Base-by-base conservation (phyloP, 2,888 invertebrate species). In the Tetrapedia diversipes region DNA sequence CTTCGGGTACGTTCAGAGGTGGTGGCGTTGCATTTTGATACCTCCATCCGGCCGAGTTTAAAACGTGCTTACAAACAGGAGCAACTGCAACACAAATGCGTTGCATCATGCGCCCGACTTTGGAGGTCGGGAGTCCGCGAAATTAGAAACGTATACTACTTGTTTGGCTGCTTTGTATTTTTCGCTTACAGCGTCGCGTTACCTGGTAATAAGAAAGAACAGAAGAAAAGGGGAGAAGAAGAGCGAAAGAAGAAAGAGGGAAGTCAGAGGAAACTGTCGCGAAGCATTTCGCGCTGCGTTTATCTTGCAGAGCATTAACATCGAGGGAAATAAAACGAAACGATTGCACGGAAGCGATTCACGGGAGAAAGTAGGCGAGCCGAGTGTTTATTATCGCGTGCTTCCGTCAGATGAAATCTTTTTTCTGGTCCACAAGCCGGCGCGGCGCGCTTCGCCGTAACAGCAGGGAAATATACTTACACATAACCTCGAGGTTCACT, bases 1-100 rank as follows among this genome's bases (percentile, higher is more conserved):
- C 96, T 86, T 97, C 97, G 83, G 95, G 94, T 80, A 95, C 94
- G 87, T 96, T 88, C 41, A 86, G 82, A 34, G 89, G 84, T 1
- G 85, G 83, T 16, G 87, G 84, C 4, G 87, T 88, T 10, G 86
- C 83, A 61, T 88, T 88, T 54, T 85, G 87, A 29, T 83, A 74
- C 34, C 80, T 73, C 81, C 82, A 84, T 7, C 81, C 70, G 32
- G 81, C 81, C 43, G 82, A 82, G 65, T 85, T 90, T 39, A 84
- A 67, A 39, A 91, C 86, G 70, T 86, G 86, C 81, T 89, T 90
- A 79, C 91, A 91, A 65, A 91, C 84, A 39, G 91, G 91, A 1
- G 91, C 90, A 73, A 89, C 91, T 91, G 81, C 11, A 79, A 80
- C n/a, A 37, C 1, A 47, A 47, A 41, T 41, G 29, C 7, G 37